Evolutionary conservation across 2,888 invertebrate species (phyloP), one percentile per base, ranked within the genome.

Genomic region (Brenthis hecate): DNA sequence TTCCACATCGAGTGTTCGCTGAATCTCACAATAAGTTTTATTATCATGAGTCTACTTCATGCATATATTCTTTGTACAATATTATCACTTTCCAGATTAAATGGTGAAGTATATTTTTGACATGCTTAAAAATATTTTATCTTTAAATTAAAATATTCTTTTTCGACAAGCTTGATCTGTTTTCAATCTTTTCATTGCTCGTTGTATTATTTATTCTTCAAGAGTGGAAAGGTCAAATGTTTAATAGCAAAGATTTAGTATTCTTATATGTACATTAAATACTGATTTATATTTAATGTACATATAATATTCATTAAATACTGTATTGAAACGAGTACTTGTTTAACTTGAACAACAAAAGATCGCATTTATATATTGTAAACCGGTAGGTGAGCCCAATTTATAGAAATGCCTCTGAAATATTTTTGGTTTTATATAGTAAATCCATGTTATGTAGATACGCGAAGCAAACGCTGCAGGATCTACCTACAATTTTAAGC

Each of bases 1-100:
- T 76, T 69, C 65, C 63, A 60, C 50, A 70, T 64, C 61, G 65
- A 60, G 36, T 19, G 36, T 58, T 62, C 54, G 54, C 54, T 36
- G 51, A 62, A 19, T 62, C 62, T 62, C 62, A n/a, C 53, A 43
- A 19, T 54, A 54, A 62, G 19, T 54, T 62, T 62, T 62, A 54
- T 62, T 62, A 19, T 62, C 14, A 62, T 54, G 16, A 62, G 53
- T 5, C 32, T 19, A 62, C 51, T 32, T 51, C 16, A 5, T 32
- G 51, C 11, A 53, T 58, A 48, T 23, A 23, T 62, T 60, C 50
- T 51, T 51, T 51, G 36, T 36, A 16, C 32, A 16, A 13, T 16
- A 32, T n/a, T 16, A 13, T 61, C 13, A 51, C 32, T n/a, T 57
- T 32, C n/a, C 5, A 16, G 32, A 32, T 50, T 28, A 60, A 60